Conservation (phyloP, 2,888 invertebrate genomes). For the Sminthurinus aureus region DNA sequence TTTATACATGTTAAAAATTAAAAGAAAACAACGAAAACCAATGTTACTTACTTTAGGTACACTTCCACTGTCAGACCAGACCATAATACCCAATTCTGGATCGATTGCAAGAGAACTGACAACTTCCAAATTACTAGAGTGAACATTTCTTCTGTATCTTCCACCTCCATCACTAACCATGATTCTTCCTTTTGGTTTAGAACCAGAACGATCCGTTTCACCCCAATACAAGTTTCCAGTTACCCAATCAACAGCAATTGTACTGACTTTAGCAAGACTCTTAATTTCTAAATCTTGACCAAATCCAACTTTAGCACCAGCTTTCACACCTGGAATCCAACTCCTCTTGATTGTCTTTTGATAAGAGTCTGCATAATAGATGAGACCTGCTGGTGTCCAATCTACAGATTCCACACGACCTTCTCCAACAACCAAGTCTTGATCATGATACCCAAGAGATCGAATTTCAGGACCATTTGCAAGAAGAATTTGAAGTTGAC, state of each 20-base stretch:
- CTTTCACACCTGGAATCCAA: conserved; percentile 81
- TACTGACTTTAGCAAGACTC: conserved; percentile 74
- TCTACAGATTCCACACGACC: conserved; percentile 91
- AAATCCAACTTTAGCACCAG: conserved; percentile 77
- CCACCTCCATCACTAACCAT: conserved; percentile 91
- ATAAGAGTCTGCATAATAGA: conserved; percentile 96
- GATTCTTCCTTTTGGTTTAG: conserved; percentile 69
- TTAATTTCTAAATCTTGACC: conserved; percentile 80
- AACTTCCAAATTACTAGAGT: conserved; percentile 78
- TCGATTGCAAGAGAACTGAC: conserved; percentile 91
- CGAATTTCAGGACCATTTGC: conserved; percentile 88
- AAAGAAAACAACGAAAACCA: background rate
- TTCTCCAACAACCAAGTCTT: conserved; percentile 82
- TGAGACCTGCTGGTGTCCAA: conserved; percentile 79
- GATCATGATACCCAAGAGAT: conserved; percentile 68
- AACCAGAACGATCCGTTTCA: conserved; percentile 72
- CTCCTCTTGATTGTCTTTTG: conserved; percentile 91
- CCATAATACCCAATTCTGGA: conserved; percentile 82
- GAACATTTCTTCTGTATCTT: conserved; percentile 81
- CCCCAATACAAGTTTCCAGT: conserved; percentile 95
- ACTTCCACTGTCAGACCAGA: conserved; percentile 93
- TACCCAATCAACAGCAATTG: conserved; percentile 92
- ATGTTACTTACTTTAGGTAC: conserved; percentile 73
- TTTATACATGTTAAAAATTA: too few species aligned
- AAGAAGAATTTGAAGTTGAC: conserved; percentile 74